Evolutionary conservation across 2,113 vertebrate genomes (phyloP).

Genomic region (Merops nubicus): DNA sequence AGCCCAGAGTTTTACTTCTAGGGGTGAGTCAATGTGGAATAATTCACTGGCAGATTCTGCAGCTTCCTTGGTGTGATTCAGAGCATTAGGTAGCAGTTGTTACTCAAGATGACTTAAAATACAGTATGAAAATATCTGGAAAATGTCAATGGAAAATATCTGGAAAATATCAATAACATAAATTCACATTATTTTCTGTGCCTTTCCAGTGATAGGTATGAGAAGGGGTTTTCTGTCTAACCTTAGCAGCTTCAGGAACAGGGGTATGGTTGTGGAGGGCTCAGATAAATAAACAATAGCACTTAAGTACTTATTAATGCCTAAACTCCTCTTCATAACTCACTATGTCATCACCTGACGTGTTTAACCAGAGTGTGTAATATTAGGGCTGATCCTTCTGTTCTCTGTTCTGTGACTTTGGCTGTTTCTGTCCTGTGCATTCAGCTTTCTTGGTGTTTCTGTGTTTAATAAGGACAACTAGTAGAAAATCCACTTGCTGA

Average conservation of each 20-base stretch:
- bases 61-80: not conserved
- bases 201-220: not conserved
- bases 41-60: not conserved
- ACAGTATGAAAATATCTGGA: not conserved
- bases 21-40: not conserved
- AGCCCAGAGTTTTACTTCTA: not conserved
- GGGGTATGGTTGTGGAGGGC: not conserved
- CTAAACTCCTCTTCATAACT: not conserved
- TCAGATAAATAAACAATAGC: not conserved
- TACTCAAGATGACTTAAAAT: not conserved
- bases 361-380: not conserved
- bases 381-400: not conserved
- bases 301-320: not conserved
- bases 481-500: not conserved
- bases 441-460: not conserved
- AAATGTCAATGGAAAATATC: not conserved
- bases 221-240: not conserved
- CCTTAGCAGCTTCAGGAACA: not conserved
- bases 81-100: not conserved
- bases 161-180: not conserved
- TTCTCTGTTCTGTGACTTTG: not conserved
- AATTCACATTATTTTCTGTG: not conserved
- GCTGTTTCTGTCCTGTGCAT: not conserved
- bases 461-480: not conserved
- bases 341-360: not conserved